Conservation (phyloP, 2,113 vertebrate genomes). For the Chloroceryle aenea region DNA sequence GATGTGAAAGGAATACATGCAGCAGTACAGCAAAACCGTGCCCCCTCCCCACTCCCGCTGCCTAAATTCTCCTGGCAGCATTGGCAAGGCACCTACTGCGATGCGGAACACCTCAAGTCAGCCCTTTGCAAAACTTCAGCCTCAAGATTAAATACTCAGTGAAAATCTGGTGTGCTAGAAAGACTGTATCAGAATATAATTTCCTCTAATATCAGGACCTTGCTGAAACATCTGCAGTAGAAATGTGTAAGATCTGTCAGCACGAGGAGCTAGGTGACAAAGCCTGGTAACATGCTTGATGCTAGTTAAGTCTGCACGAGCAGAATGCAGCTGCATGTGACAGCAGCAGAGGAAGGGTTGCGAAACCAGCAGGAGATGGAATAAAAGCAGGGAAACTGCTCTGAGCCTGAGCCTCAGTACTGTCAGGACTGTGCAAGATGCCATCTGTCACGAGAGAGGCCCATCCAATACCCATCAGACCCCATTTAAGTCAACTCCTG, state of each 20-base stretch:
- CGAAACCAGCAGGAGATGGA: neutral
- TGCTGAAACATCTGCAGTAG: neutral
- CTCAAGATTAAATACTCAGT: neutral
- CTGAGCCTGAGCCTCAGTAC: neutral
- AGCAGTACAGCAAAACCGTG: accelerated
- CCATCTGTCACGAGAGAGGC: neutral
- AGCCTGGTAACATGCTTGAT: neutral
- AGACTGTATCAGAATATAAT: neutral
- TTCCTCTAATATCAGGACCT: neutral
- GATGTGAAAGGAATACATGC: neutral
- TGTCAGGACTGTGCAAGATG: neutral
- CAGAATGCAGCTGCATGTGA: neutral
- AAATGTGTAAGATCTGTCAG: neutral
- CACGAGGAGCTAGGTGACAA: neutral
- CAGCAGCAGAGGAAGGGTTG: neutral
- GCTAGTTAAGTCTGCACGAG: neutral
- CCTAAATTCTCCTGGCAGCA: neutral
- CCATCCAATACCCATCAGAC: neutral
- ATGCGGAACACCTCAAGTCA: neutral
- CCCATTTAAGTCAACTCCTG: neutral
- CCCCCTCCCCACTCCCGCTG: neutral
- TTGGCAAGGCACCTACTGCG: neutral
- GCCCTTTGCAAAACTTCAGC: neutral
- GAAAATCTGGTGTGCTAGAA: neutral
- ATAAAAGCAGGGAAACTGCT: neutral